Conservation (phyloP, 2,888 invertebrate species). For the Agriopis marginaria region DNA sequence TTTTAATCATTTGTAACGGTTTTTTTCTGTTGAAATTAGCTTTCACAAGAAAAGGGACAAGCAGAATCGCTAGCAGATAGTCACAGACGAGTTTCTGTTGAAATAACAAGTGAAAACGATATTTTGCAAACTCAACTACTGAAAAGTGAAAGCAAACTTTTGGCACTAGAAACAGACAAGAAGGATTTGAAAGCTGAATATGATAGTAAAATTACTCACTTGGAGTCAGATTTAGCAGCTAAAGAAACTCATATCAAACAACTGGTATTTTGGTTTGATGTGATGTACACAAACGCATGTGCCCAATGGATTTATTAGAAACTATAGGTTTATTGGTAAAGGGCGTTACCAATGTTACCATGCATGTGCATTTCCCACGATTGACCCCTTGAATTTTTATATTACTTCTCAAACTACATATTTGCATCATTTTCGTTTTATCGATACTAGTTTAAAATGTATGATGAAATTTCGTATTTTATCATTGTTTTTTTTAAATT, state of each 20-base stretch:
- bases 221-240: conserved; percentile 85
- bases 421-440: neutral
- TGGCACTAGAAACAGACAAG: conserved; percentile 80
- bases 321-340: conserved; percentile 9
- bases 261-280: conserved; percentile 77
- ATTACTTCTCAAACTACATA: neutral
- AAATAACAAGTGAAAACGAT: conserved; percentile 80
- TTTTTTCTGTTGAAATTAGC: conserved; percentile 63
- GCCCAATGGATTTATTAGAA: conserved; percentile 20
- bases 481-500: neutral
- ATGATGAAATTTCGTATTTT: neutral
- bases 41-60: conserved; percentile 82
- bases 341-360: neutral
- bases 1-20: conserved; percentile 48
- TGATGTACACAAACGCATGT: conserved; percentile 34
- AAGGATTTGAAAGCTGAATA: conserved; percentile 85
- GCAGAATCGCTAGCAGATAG: conserved; percentile 68
- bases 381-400: conserved; percentile 8
- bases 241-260: conserved; percentile 88
- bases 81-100: conserved; percentile 76
- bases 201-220: conserved; percentile 86
- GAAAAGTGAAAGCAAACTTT: conserved; percentile 78
- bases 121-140: conserved; percentile 76
- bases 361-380: conserved; percentile 18
- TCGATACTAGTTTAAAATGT: neutral